Percentiles rank a stretch among this genome's conserved stretches.
Evolutionary conservation across 2,888 invertebrate genomes (phyloP).

Genomic region (Brachynemurus nebulosus): DNA sequence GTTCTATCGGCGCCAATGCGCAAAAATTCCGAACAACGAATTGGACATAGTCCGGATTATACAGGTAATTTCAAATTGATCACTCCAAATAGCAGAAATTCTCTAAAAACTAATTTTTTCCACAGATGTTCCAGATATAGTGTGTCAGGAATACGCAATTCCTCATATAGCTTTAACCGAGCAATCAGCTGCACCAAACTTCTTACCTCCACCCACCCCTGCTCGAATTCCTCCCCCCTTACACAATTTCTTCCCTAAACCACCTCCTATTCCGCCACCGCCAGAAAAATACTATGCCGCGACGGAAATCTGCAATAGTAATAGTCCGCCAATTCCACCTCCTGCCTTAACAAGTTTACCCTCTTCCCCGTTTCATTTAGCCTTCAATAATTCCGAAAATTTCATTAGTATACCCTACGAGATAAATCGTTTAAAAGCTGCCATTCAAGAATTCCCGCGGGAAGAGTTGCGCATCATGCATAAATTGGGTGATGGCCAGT

Average conservation of each 20-base stretch:
- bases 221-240: constrained; percentile 33
- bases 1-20: neutral
- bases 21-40: neutral
- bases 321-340: constrained; percentile 28
- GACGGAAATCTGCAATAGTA: constrained; percentile 45
- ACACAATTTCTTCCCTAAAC: constrained; percentile 41
- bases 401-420: constrained; percentile 26
- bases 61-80: constrained; percentile 1
- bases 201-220: constrained; percentile 29
- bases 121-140: constrained; percentile 42
- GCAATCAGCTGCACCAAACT: constrained; percentile 23
- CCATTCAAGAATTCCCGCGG: constrained; percentile 49
- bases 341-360: constrained; percentile 30
- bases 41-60: constrained; percentile 6
- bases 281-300: constrained; percentile 59
- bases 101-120: no score
- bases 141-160: constrained; percentile 47
- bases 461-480: constrained; percentile 60
- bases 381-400: constrained; percentile 27
- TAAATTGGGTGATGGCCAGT: constrained; percentile 62
- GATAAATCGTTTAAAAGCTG: constrained; percentile 32
- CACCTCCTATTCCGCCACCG: constrained; percentile 50
- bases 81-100: neutral
- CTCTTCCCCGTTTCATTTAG: constrained; percentile 27
- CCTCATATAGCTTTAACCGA: constrained; percentile 36